Evolutionary conservation across 1,140 invertebrate species (phyloP).

Genomic region (Microplitis mediator): DNA sequence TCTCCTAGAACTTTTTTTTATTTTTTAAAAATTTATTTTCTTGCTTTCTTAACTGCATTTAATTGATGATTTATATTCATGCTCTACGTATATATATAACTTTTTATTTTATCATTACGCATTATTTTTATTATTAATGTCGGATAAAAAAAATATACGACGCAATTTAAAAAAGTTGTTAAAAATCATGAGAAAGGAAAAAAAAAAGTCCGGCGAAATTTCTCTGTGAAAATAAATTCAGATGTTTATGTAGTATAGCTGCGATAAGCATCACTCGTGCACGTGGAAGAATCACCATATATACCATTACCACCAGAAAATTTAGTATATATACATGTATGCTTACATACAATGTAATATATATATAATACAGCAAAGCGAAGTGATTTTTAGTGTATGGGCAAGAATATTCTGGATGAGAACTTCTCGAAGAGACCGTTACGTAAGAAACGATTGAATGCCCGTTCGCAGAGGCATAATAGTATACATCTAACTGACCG

Average conservation of each 20-base stretch:
- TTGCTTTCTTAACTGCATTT: too few species aligned
- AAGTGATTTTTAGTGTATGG: not conserved
- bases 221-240: constrained; percentile 13
- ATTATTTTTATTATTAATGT: too few species aligned
- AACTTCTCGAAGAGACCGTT: constrained; percentile 35
- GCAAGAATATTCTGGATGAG: constrained; percentile 32
- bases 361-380: not conserved
- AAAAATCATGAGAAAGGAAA: not conserved
- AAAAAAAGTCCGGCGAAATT: not conserved
- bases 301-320: not conserved
- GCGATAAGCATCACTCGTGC: constrained; percentile 5
- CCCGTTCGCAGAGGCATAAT: constrained; percentile 6
- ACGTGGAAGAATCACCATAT: constrained; percentile 7
- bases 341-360: not conserved
- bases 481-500: constrained; percentile 7
- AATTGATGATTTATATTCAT: too few species aligned
- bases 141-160: too few species aligned
- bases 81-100: too few species aligned
- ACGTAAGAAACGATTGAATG: constrained; percentile 44
- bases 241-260: constrained; percentile 3
- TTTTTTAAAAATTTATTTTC: too few species aligned
- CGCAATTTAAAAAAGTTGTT: too few species aligned
- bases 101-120: too few species aligned
- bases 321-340: not conserved
- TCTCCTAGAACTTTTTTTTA: too few species aligned